These are phyloP conservation scores for Cuniculus paca DNA, from an alignment of 2,797 vertebrate species.

Conservation along the genomic window DNA sequence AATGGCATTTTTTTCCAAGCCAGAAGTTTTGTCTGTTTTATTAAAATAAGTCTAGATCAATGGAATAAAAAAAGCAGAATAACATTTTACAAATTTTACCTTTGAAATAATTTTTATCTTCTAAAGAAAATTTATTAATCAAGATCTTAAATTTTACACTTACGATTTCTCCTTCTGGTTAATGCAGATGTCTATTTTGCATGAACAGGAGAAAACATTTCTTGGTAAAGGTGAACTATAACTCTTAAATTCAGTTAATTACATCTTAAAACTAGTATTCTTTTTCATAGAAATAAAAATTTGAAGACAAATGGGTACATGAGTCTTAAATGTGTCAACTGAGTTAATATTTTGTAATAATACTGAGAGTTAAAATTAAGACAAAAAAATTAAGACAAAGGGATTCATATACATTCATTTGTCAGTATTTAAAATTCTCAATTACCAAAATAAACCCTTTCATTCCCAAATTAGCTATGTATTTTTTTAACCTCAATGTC, in stretches of 20 bases:
- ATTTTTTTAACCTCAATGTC: not conserved
- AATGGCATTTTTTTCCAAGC: not conserved
- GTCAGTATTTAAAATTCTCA: not conserved
- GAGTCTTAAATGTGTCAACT: not conserved
- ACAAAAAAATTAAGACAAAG: not conserved
- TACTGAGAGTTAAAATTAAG: constrained; percentile 1
- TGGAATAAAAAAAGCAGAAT: not conserved
- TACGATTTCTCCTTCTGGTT: not conserved
- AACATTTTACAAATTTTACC: not conserved
- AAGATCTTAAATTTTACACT: constrained; percentile 28
- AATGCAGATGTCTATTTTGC: not conserved
- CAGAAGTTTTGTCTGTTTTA: not conserved
- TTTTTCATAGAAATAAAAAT: not conserved
- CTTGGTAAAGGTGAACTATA: not conserved
- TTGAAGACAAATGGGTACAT: not conserved
- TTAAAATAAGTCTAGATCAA: not conserved
- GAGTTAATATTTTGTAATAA: not conserved
- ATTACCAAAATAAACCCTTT: not conserved
- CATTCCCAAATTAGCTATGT: not conserved
- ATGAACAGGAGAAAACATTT: not conserved
- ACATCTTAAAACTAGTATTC: not conserved
- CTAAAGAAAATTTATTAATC: constrained; percentile 9
- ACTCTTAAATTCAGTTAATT: not conserved
- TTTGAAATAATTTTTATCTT: constrained; percentile 23
- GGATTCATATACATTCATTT: not conserved